phyloP scores from a whole-genome alignment of 2,113 vertebrate species.

The Elephas maximus region DNA sequence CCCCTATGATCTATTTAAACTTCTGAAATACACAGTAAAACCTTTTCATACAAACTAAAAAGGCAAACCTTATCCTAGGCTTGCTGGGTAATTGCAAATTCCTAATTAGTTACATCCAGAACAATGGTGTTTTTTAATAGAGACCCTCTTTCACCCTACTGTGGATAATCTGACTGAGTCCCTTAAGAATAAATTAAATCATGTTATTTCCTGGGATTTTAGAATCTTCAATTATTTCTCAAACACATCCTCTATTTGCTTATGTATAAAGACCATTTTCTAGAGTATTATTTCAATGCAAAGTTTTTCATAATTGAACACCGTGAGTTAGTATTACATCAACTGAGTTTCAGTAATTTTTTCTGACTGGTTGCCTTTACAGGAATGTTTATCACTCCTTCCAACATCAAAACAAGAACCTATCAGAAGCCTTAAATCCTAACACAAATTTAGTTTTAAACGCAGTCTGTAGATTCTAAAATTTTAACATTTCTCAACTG shows the following conservation, averaged over 20 bases:
- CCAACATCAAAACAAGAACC: constrained; percentile 40
- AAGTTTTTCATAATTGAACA: constrained; percentile 58
- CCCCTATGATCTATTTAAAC: constrained; percentile 50
- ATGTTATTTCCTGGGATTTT: constrained; percentile 66
- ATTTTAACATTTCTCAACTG: constrained; percentile 42
- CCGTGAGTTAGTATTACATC: neutral
- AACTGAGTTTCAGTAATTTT: constrained; percentile 19
- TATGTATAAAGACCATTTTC: neutral
- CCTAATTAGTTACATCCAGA: constrained; percentile 70
- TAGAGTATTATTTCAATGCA: constrained; percentile 45
- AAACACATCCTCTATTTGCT: neutral
- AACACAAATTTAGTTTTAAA: constrained; percentile 21
- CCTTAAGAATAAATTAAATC: constrained; percentile 60
- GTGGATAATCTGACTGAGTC: constrained; percentile 39
- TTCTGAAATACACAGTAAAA: constrained; percentile 58
- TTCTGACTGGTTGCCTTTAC: constrained; percentile 46
- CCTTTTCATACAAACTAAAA: constrained; percentile 44
- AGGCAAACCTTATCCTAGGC: constrained; percentile 36
- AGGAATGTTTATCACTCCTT: constrained; percentile 51
- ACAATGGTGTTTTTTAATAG: constrained; percentile 50
- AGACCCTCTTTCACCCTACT: constrained; percentile 52
- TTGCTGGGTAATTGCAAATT: constrained; percentile 60
- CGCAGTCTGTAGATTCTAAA: neutral
- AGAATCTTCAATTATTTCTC: constrained; percentile 64
- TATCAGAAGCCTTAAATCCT: constrained; percentile 36